Percentiles rank a stretch among this genome's conserved stretches.
Conservation (phyloP, 2,797 vertebrate species). For the Anolis apletophallus region DNA sequence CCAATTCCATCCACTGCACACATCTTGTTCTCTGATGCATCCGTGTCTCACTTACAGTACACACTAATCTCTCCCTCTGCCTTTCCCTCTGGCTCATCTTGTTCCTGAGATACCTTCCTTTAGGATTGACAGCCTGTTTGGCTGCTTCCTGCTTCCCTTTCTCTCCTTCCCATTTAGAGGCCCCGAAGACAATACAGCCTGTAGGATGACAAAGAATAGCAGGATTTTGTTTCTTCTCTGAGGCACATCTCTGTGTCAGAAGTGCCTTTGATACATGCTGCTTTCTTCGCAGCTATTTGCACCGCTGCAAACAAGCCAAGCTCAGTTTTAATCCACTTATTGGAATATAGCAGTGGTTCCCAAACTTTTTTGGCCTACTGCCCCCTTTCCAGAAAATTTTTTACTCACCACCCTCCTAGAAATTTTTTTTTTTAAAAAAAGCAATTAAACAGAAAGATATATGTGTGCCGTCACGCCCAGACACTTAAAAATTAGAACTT, state of each 20-base stretch:
- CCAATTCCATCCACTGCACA: background rate
- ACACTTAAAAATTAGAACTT: no score
- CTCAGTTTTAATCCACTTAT: background rate
- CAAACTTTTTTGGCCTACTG: no score
- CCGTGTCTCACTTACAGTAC: background rate
- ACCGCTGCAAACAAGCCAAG: background rate
- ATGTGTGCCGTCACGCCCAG: no score
- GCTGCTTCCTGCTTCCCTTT: conserved; percentile 9
- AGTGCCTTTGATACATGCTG: background rate
- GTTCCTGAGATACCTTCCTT: conserved; percentile 3
- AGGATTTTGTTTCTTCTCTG: background rate
- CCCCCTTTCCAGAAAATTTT: no score
- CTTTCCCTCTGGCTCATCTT: conserved; percentile 12
- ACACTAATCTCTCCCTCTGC: background rate
- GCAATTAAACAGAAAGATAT: no score
- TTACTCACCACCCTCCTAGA: no score
- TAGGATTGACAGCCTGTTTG: background rate
- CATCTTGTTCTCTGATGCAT: conserved; percentile 2
- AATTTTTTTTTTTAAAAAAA: no score
- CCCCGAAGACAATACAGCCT: background rate
- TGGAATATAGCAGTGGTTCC: background rate
- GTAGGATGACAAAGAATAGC: background rate
- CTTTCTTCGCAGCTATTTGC: background rate
- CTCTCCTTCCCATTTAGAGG: background rate
- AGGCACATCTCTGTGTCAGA: background rate